phyloP scores from a whole-genome alignment of 2,113 vertebrate genomes.

The Cyprinodon variegatus region DNA sequence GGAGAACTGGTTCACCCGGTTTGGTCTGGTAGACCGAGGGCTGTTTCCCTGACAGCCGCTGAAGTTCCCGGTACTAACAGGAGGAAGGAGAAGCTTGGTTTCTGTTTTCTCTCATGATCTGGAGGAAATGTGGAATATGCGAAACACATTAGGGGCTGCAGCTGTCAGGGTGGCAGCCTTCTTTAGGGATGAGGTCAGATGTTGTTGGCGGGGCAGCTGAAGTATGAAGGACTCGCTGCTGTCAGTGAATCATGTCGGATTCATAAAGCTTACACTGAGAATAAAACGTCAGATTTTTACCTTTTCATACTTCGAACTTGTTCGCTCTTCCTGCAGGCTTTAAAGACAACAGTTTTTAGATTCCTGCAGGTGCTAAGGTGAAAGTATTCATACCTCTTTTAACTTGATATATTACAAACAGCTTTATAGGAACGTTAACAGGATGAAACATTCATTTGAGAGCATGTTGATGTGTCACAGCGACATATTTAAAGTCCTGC shows the following conservation, averaged over 20 bases:
- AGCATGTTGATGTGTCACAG: too few species aligned
- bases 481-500: too few species aligned
- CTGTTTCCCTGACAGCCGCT: not conserved
- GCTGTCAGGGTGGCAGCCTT: constrained; percentile 10
- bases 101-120: not conserved
- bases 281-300: not conserved
- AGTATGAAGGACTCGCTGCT: not conserved
- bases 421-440: too few species aligned
- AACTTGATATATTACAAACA: too few species aligned
- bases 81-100: not conserved
- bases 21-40: constrained; percentile 2
- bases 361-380: not conserved
- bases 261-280: not conserved
- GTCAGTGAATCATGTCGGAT: not conserved
- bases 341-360: not conserved
- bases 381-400: too few species aligned
- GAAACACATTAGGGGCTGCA: constrained; percentile 9
- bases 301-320: not conserved
- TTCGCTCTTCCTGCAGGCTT: not conserved
- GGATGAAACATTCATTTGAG: too few species aligned
- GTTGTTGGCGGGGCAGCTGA: constrained; percentile 29
- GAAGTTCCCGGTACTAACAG: not conserved
- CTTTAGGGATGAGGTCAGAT: constrained; percentile 11
- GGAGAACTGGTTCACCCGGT: constrained; percentile 33
- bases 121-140: not conserved